These are phyloP conservation scores for Carollia perspicillata DNA, from an alignment of 2,113 vertebrate species.

Conservation along the genomic window DNA sequence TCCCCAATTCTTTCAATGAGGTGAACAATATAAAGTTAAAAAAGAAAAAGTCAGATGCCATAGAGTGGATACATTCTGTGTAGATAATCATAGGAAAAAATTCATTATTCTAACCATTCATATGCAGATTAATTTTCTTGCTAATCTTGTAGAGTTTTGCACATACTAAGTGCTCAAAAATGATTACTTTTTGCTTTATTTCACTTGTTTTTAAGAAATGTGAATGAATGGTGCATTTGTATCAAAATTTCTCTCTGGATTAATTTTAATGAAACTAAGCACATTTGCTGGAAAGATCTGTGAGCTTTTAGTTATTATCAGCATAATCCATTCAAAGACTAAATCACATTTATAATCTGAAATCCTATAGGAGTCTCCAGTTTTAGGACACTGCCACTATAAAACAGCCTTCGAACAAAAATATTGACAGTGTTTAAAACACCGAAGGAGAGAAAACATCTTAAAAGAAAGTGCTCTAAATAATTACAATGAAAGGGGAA, in stretches of 20 bases:
- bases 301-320: neutral
- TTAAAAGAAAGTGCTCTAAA: neutral
- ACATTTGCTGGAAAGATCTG: neutral
- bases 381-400: neutral
- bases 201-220: neutral
- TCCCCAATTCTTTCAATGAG: constrained; percentile 47
- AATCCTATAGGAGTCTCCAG: neutral
- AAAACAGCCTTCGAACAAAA: neutral
- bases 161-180: neutral
- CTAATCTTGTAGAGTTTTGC: neutral
- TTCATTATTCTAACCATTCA: constrained; percentile 68
- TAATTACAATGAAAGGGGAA: neutral
- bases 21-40: constrained; percentile 70
- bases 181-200: constrained; percentile 6
- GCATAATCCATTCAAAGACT: neutral
- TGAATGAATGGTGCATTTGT: neutral
- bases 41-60: constrained; percentile 50
- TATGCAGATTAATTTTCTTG: constrained; percentile 40
- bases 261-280: neutral
- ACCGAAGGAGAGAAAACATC: neutral
- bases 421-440: constrained; percentile 26
- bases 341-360: neutral
- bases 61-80: constrained; percentile 56
- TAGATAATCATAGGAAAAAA: constrained; percentile 67
- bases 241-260: neutral